A percentile compares a stretch with the other conserved stretches of the same genome.
These are phyloP conservation scores for Neogale vison DNA, from an alignment of 2,113 vertebrate species.

Conservation along the genomic window DNA sequence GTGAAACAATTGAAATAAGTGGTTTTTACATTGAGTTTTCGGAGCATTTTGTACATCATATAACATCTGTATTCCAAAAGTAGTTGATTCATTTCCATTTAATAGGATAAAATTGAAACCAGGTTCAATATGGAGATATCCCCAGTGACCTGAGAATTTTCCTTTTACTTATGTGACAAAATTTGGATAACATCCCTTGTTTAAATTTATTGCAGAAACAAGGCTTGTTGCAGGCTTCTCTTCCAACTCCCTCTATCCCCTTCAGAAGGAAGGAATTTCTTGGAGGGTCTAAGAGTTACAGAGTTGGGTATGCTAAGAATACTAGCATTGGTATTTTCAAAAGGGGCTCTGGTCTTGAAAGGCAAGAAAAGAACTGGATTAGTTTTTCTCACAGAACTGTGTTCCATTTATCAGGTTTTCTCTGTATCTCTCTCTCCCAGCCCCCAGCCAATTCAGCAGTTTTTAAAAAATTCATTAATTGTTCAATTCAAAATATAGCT, in stretches of 20 bases:
- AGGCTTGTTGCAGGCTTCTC: background rate
- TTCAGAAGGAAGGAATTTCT: background rate
- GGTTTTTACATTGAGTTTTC: constrained; percentile 26
- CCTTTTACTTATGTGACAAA: constrained; percentile 45
- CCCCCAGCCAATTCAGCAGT: background rate
- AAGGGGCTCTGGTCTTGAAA: background rate
- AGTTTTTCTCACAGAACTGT: background rate
- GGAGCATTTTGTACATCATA: constrained; percentile 23
- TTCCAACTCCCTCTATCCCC: background rate
- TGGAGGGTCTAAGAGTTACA: background rate
- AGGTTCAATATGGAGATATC: constrained; percentile 10
- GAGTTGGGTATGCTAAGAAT: background rate
- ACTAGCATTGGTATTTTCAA: background rate
- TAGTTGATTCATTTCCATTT: constrained; percentile 20
- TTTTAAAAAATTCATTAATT: background rate
- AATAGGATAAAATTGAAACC: constrained; percentile 62
- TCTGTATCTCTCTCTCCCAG: background rate
- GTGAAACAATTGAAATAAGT: constrained; percentile 30
- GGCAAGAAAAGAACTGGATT: background rate
- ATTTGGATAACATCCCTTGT: constrained; percentile 19
- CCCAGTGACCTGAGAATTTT: constrained; percentile 28
- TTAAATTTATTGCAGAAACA: constrained; percentile 48
- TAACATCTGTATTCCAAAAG: background rate
- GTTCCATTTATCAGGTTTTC: background rate
- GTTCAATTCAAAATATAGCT: background rate